Conservation (phyloP, 2,888 invertebrate species). For the Pyrocoelia pectoralis region DNA sequence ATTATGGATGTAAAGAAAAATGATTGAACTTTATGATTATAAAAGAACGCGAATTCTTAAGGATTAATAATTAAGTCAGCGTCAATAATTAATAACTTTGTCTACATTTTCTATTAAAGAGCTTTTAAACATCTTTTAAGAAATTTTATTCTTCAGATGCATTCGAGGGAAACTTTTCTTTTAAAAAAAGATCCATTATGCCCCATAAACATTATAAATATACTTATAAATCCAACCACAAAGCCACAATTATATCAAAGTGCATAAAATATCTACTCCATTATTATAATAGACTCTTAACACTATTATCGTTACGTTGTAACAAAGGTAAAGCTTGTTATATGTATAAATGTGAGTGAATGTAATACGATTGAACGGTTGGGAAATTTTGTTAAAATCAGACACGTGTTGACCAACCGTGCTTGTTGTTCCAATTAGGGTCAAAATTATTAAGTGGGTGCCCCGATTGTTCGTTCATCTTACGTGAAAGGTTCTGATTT, state of each 20-base stretch:
- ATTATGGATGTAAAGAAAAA: too few relatives aligned
- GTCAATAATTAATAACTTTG: not conserved
- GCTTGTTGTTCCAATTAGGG: conserved; percentile 53
- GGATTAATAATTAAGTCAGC: too few relatives aligned
- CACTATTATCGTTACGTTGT: conserved; percentile 43
- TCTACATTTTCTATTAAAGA: conserved; percentile 3
- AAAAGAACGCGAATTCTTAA: too few relatives aligned
- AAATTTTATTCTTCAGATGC: conserved; percentile 15
- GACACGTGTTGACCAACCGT: conserved; percentile 51
- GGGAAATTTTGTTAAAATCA: conserved; percentile 50
- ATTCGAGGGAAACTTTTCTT: conserved; percentile 9
- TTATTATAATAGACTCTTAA: conserved; percentile 45
- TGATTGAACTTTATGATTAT: too few relatives aligned
- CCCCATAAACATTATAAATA: conserved; percentile 16
- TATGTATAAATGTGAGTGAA: conserved; percentile 43
- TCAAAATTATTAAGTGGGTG: conserved; percentile 32
- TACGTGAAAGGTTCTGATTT: conserved; percentile 30
- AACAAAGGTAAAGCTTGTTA: conserved; percentile 50
- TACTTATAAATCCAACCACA: conserved; percentile 46
- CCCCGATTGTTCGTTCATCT: conserved; percentile 25
- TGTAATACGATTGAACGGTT: conserved; percentile 50
- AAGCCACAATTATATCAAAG: conserved; percentile 43
- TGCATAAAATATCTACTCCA: conserved; percentile 32
- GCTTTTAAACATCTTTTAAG: conserved; percentile 12
- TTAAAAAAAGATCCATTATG: conserved; percentile 26